Conservation (phyloP, 2,113 vertebrate genomes). For the Antidorcas marsupialis region DNA sequence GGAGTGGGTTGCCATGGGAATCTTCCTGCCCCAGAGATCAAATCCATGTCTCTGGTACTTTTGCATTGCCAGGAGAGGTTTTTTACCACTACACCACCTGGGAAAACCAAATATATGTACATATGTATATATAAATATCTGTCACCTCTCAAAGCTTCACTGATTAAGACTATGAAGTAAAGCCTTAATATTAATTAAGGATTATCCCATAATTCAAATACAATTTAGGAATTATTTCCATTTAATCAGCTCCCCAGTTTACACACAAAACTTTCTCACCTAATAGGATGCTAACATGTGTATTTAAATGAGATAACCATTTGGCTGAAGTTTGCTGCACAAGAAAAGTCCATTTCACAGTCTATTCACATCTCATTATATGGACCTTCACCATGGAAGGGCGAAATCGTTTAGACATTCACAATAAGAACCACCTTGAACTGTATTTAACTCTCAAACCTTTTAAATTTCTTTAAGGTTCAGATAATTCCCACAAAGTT, state of each 20-base stretch:
- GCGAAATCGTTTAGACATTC: conserved; percentile 56
- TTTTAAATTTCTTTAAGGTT: conserved; percentile 60
- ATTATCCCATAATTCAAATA: not conserved
- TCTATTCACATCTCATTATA: conserved; percentile 46
- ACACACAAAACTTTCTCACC: not conserved
- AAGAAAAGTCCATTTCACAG: conserved; percentile 47
- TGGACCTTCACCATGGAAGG: conserved; percentile 47
- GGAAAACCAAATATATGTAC: not conserved
- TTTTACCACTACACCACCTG: not conserved
- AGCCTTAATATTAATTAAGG: not conserved
- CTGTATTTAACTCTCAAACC: conserved; percentile 66
- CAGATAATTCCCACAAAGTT: conserved; percentile 57
- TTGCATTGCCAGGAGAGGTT: not conserved
- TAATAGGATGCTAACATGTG: not conserved
- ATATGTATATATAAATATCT: not conserved
- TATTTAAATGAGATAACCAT: not conserved
- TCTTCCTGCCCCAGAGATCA: not conserved
- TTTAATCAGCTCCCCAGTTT: not conserved
- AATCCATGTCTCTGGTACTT: not conserved
- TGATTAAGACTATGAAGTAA: not conserved
- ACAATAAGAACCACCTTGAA: conserved; percentile 60
- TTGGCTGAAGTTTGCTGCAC: not conserved
- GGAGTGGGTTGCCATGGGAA: not conserved
- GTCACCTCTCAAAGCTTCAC: not conserved
- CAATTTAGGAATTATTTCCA: not conserved